Conservation (phyloP, 1,140 invertebrate genomes). For the Ceratina calcarata region DNA sequence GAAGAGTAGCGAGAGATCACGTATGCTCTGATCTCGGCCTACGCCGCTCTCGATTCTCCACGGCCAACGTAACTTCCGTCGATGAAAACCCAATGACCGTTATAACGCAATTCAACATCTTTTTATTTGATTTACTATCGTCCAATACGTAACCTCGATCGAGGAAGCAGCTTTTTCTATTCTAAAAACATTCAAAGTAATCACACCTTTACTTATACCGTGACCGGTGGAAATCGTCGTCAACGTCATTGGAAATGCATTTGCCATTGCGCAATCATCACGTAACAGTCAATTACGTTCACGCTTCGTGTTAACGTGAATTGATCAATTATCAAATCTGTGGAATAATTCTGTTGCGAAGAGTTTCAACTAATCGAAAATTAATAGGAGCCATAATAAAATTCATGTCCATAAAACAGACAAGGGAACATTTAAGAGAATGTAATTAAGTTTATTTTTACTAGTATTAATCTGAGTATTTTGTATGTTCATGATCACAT, state of each 20-base stretch:
- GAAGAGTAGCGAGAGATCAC: neutral
- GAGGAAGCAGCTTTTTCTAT: neutral
- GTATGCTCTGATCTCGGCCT: conserved; percentile 26
- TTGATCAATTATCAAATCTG: no score
- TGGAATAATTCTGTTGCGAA: no score
- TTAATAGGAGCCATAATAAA: no score
- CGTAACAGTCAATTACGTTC: neutral
- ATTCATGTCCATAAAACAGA: no score
- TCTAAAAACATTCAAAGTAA: neutral
- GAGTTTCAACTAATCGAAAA: no score
- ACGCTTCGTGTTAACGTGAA: no score
- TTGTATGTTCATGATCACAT: no score
- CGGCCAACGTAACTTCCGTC: conserved; percentile 50
- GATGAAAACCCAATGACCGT: conserved; percentile 2
- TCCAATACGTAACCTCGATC: neutral
- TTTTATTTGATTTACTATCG: neutral
- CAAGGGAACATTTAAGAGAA: no score
- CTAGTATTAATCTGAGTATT: no score
- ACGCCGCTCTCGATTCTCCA: conserved; percentile 61
- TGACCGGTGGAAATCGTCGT: neutral
- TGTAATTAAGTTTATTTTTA: neutral
- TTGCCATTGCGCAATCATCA: neutral
- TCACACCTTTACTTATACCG: neutral
- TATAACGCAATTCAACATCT: neutral
- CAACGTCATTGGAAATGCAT: neutral